Evolutionary conservation across 2,113 vertebrate species (phyloP).

Genomic region (Noctilio leporinus): DNA sequence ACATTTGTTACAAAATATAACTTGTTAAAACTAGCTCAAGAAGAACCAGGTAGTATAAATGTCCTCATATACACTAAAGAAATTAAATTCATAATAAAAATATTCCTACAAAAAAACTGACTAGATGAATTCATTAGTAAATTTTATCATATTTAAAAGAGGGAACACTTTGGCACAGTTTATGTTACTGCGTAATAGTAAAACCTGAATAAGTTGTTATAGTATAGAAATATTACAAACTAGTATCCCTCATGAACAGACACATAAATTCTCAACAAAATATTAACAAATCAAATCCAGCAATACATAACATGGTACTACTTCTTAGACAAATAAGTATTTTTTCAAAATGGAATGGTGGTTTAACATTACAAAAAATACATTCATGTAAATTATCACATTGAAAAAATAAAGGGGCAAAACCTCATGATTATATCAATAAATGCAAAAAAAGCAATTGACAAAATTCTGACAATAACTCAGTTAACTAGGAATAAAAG

Average conservation of each 20-base stretch:
- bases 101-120: background rate
- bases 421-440: background rate
- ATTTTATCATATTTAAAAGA: background rate
- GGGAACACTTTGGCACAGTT: background rate
- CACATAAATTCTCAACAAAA: slow-evolving; percentile 6
- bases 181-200: background rate
- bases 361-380: background rate
- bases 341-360: slow-evolving; percentile 28
- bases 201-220: background rate
- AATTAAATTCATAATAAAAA: slow-evolving; percentile 7
- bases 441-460: background rate
- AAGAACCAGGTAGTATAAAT: slow-evolving; percentile 1
- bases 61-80: background rate
- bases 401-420: background rate
- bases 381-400: background rate
- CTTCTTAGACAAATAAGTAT: background rate
- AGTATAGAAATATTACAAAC: slow-evolving; percentile 6
- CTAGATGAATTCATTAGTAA: background rate
- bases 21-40: slow-evolving; percentile 18
- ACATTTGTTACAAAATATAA: background rate
- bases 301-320: background rate
- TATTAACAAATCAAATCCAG: background rate
- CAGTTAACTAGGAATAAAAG: background rate
- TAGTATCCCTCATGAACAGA: background rate
- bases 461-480: background rate